Base-by-base conservation (phyloP, 2,888 invertebrate genomes). In the Conops quadrifasciatus region DNA sequence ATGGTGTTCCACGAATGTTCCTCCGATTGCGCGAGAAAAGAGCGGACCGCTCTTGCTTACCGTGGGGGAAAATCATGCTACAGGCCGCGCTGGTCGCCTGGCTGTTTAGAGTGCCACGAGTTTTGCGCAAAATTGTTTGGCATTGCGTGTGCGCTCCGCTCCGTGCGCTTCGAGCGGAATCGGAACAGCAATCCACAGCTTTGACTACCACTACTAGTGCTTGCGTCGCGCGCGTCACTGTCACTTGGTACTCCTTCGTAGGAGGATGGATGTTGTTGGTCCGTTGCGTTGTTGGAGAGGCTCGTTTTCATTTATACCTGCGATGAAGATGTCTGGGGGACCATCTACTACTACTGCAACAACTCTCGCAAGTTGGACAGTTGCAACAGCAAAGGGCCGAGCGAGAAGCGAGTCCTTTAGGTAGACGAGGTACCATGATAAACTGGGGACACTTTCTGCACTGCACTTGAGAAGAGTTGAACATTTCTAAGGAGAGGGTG, bases 71-170 rank as follows among this genome's bases (percentile, higher is more conserved):
- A 66, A 71, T 67, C 68, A 74, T 75, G 73, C 73, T 76, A 73
- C 76, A 66, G 75, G 72, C 73, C 75, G 73, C 73, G 71, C 81
- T 85, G 83, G 45, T 76, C 72, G 78, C 85, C 85, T 83, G 78
- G 77, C 81, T 77, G 76, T 73, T 81, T 84, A 84, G 85, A 85
- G 85, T 85, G 81, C 84, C 84, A 85, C 81, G 85, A 83, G 80
- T 80, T 82, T 82, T 80, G 81, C 84, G 83, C 83, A 81, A 82
- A 85, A 83, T 81, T 80, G 75, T 74, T 77, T 73, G 77, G 73
- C 70, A 75, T 73, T 71, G 72, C 74, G 74, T 70, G 49, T 36
- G 49, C 19, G 45, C 45, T 45, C 15, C 45, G 66, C 60, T 51
- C 60, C 60, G 30, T 26, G n/a, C 59, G 65, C 51, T 26, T 65